These are phyloP conservation scores for Rhinopithecus roxellana DNA, from an alignment of 2,113 vertebrate species.

Conservation along the genomic window DNA sequence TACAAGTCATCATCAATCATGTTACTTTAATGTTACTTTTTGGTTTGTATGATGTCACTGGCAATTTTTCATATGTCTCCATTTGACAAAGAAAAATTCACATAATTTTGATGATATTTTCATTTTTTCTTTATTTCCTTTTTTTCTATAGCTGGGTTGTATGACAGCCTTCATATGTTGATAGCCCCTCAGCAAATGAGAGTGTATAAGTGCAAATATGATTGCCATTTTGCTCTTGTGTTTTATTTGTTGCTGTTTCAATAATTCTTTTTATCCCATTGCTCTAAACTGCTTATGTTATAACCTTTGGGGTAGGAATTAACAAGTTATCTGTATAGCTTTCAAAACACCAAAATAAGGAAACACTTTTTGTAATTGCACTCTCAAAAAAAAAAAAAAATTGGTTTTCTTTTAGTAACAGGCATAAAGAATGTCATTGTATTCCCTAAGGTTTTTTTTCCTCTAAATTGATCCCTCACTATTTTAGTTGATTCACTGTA, in stretches of 20 bases:
- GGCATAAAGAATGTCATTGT: slow-evolving; percentile 1
- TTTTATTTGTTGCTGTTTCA: neutral
- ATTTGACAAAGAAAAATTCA: neutral
- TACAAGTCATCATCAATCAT: neutral
- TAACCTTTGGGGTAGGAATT: neutral
- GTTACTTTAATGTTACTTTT: slow-evolving; percentile 20
- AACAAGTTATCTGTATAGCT: neutral
- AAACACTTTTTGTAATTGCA: slow-evolving; percentile 8
- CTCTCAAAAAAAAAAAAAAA: slow-evolving; percentile 3
- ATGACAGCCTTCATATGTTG: neutral
- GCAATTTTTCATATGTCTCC: neutral
- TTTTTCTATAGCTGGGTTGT: neutral
- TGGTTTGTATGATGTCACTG: neutral
- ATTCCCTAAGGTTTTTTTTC: neutral
- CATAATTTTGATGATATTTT: neutral
- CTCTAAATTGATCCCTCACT: neutral
- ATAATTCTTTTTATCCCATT: neutral
- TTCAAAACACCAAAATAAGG: slow-evolving; percentile 27
- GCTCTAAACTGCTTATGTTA: neutral
- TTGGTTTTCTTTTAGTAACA: slow-evolving; percentile 11
- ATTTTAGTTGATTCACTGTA: slow-evolving; percentile 12
- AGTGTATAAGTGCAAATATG: slow-evolving; percentile 15
- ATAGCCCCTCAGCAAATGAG: neutral
- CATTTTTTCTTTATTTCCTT: neutral
- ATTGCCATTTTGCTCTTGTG: neutral